Evolutionary conservation across 1,140 invertebrate species (phyloP), one percentile per base, ranked within the genome.

Genomic region (Drosophila oshimai): DNA sequence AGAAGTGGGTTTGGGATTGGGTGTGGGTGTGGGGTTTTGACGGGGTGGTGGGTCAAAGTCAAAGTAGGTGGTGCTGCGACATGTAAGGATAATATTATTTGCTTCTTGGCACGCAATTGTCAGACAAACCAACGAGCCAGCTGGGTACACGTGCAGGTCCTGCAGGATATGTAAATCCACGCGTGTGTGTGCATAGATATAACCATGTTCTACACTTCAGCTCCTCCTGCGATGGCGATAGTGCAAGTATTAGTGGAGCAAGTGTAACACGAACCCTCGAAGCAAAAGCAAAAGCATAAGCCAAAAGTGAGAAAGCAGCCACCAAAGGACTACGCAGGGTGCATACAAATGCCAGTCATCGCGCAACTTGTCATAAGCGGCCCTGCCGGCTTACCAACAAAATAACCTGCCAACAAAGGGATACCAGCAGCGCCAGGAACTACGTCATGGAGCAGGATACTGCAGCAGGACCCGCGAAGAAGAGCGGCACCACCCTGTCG

Each of bases 401-500:
- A 45, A 47, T 55, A 61, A 61, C 13, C 39, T 34, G 26, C 31
- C 57, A 47, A 41, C 71, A 49, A 67, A 47, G 44, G 37, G 26
- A 57, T 34, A 46, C n/a, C 60, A 54, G n/a, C 20, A 39, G 31
- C 12, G 34, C 22, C 37, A 44, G 10, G 37, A 68, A 31, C 53
- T 62, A 12, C 29, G 62, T 13, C 17, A 89, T 89, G 86, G 86
- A 89, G 7, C 41, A 13, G 24, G 86, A 89, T 36, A 67, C 69
- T 55, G 60, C 57, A 18, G 39, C 84, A 24, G 53, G 74, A 24
- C 44, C 81, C 17, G 69, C 84, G 7, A 83, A 81, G 53, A 86
- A 84, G 17, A 86, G 76, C 45, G 60, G 60, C 57, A 89, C 92
- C 29, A 93, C 93, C 22, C 92, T 97, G 61, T 96, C 95, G 54